These are phyloP conservation scores for Microplitis deprimator DNA, from an alignment of 2,888 invertebrate genomes.

Conservation along the genomic window DNA sequence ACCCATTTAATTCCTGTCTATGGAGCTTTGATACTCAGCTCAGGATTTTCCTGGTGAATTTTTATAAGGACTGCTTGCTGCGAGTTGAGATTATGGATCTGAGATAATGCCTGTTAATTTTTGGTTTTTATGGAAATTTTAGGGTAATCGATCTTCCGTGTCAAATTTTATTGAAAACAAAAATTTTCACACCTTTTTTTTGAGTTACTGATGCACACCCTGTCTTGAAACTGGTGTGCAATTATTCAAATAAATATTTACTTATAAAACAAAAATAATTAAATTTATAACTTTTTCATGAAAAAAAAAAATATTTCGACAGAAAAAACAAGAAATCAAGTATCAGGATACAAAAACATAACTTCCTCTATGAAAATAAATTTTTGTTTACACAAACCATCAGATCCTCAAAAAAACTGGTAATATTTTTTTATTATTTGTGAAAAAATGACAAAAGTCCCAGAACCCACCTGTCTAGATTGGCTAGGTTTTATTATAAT, in stretches of 20 bases:
- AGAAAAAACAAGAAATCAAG: neutral
- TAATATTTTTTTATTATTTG: slow-evolving; percentile 29
- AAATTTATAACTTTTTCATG: no score
- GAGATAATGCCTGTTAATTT: neutral
- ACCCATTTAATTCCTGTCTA: slow-evolving; percentile 27
- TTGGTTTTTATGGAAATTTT: neutral
- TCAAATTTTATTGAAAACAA: neutral
- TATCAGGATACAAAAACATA: slow-evolving; percentile 27
- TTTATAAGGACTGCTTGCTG: neutral
- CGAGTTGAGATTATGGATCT: neutral
- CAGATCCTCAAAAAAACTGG: slow-evolving; percentile 23
- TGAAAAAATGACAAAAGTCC: slow-evolving; percentile 32
- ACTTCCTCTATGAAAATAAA: slow-evolving; percentile 23
- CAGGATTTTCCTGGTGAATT: neutral
- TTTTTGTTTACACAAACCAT: slow-evolving; percentile 24
- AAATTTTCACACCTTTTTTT: no score
- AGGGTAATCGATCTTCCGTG: neutral
- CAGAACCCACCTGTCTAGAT: neutral
- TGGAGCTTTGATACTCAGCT: neutral
- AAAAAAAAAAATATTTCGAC: no score
- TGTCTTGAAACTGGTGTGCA: no score
- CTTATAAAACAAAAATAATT: no score
- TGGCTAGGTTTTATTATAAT: neutral
- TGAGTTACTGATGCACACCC: no score
- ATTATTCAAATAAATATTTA: no score